A percentile compares a stretch with the other conserved stretches of the same genome.
Conservation (phyloP, 2,797 vertebrate genomes). For the Botia almorhae region DNA sequence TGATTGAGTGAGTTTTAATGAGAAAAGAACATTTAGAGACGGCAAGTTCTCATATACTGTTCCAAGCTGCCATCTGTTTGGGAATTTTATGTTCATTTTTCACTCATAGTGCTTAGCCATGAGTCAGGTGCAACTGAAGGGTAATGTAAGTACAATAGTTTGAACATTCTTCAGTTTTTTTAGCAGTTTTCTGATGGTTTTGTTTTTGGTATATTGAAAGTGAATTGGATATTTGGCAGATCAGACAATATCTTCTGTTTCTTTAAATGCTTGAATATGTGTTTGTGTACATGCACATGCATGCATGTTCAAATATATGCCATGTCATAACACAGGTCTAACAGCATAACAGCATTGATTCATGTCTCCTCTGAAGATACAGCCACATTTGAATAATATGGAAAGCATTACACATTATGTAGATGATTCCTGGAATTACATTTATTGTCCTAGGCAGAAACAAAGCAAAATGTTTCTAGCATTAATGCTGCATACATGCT, state of each 20-base stretch:
- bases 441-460: neutral
- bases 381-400: neutral
- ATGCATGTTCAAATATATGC: neutral
- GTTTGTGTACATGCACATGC: neutral
- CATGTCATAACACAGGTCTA: neutral
- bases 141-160: neutral
- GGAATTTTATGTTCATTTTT: constrained; percentile 17
- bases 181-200: neutral
- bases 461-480: neutral
- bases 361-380: neutral
- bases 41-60: neutral
- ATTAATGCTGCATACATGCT: neutral
- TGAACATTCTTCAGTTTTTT: constrained; percentile 21
- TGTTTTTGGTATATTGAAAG: neutral
- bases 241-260: neutral
- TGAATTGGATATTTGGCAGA: neutral
- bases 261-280: no score
- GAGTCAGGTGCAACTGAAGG: constrained; percentile 7
- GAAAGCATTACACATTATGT: neutral
- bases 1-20: neutral
- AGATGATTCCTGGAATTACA: neutral
- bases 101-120: neutral
- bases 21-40: neutral
- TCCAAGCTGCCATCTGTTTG: neutral
- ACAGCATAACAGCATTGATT: neutral